Evolutionary conservation across 2,888 invertebrate species (phyloP), one percentile per base, ranked within the genome.

Genomic region (Stenodema calcarata): DNA sequence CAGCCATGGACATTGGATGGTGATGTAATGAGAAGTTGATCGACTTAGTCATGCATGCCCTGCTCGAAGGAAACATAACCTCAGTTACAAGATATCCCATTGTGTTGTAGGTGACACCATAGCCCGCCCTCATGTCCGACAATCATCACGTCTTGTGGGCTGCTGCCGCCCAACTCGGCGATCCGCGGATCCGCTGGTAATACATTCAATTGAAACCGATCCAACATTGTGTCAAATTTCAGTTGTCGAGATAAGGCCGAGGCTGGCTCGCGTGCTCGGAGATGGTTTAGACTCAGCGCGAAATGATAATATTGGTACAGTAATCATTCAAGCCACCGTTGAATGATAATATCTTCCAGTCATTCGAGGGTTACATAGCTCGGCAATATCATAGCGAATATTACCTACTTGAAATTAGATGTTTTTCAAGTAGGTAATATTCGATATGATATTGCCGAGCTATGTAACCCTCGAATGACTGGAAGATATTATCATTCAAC

Each of bases 51-150:
- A 73, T 73, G 73, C 73, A 73, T 41, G 73, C 35, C 73, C 73
- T 11, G 41, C 35, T 73, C 73, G 4, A 16, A 73, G 73, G 73
- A 73, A 73, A 73, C 41, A 73, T 73, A 73, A 73, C 41, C 73
- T 35, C 73, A 73, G 73, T 73, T 73, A 73, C 73, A 73, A 73
- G 73, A 73, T 41, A 73, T 41, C 41, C 73, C 73, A 73, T 73
- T 73, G 69, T 69, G 69, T 69, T 12, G 62, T 62, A 18, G 62
- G 62, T 62, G 27, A 62, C 62, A 62, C 62, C 62, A 62, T 62
- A 62, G 62, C 62, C 23, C 62, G 62, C 62, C 18, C 62, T 62
- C 62, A 27, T 62, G 62, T 62, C 23, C 62, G n/a, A 62, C 62
- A 62, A 62, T 62, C 62, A 62, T 62, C 62, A 62, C 62, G 62